These are phyloP conservation scores for Drosophila maculinotata DNA, from an alignment of 2,888 invertebrate genomes.

Conservation along the genomic window DNA sequence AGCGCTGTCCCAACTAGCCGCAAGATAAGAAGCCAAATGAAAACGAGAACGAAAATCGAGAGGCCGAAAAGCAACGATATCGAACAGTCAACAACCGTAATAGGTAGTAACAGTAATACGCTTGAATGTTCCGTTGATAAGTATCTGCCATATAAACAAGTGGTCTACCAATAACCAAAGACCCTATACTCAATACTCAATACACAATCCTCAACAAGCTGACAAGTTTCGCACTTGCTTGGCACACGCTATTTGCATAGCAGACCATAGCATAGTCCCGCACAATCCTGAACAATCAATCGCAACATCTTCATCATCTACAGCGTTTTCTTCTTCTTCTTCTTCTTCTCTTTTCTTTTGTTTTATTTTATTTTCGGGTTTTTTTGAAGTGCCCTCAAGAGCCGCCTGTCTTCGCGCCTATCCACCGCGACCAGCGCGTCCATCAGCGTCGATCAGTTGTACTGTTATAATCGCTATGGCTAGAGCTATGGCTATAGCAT, in stretches of 20 bases:
- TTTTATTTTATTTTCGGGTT: background rate
- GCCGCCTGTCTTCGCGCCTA: constrained; percentile 49
- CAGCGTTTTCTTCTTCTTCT: background rate
- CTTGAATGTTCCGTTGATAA: constrained; percentile 46
- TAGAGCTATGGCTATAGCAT: constrained; percentile 1
- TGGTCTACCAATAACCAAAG: constrained; percentile 26
- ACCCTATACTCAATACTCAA: constrained; percentile 12
- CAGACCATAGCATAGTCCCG: constrained; percentile 9
- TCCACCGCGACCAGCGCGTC: constrained; percentile 1
- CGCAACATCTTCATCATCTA: constrained; percentile 5
- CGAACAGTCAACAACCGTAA: constrained; percentile 39
- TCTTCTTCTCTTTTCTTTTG: background rate
- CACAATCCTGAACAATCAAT: constrained; percentile 1
- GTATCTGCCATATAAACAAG: constrained; percentile 69
- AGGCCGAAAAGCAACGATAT: constrained; percentile 49
- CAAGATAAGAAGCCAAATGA: constrained; percentile 34
- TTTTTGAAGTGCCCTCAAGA: constrained; percentile 59
- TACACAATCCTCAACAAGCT: constrained; percentile 49
- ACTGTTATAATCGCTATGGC: constrained; percentile 28
- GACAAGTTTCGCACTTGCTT: constrained; percentile 72
- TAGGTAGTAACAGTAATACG: constrained; percentile 36
- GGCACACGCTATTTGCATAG: constrained; percentile 69
- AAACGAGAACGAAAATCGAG: constrained; percentile 25
- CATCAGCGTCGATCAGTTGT: constrained; percentile 3
- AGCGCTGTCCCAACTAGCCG: constrained; percentile 38